Percentiles rank a stretch among this genome's conserved stretches.
phyloP scores from a whole-genome alignment of 2,888 invertebrate genomes.

The Blera fallax region DNA sequence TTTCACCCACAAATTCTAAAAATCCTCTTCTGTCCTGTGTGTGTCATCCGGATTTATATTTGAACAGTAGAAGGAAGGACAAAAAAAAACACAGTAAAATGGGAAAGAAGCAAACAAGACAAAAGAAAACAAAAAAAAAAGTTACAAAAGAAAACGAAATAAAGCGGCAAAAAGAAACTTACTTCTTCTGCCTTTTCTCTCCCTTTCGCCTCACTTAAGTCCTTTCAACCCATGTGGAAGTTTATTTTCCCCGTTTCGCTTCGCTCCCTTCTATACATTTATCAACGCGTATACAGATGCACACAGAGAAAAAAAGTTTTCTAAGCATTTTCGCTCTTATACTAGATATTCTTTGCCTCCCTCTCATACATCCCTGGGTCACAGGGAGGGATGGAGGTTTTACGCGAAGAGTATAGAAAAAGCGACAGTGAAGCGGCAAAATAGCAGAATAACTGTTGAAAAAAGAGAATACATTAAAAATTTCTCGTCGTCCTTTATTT shows the following conservation, averaged over 20 bases:
- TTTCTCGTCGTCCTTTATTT: conserved; percentile 47
- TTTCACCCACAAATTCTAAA: conserved; percentile 31
- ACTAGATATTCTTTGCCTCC: not conserved
- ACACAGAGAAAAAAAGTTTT: conserved; percentile 28
- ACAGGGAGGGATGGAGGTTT: not conserved
- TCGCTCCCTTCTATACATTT: not conserved
- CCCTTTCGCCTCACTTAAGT: not conserved
- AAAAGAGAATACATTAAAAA: conserved; percentile 67
- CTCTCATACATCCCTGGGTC: not conserved
- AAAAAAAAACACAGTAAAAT: not conserved
- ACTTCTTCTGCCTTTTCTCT: conserved; percentile 26
- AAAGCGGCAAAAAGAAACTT: conserved; percentile 26
- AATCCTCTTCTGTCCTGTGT: conserved; percentile 19
- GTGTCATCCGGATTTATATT: conserved; percentile 56
- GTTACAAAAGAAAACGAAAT: not conserved
- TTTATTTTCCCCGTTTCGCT: conserved; percentile 33
- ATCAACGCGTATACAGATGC: conserved; percentile 18
- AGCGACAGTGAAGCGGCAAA: conserved; percentile 54
- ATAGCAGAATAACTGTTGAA: conserved; percentile 46
- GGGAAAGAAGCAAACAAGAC: conserved; percentile 8
- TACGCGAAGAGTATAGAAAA: conserved; percentile 4
- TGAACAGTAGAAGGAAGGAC: conserved; percentile 13
- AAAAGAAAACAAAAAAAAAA: conserved; percentile 8
- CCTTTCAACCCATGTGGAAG: conserved; percentile 36
- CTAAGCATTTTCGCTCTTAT: conserved; percentile 41